These are phyloP conservation scores for Drosophila busckii DNA, from an alignment of 1,140 invertebrate species.

Conservation along the genomic window DNA sequence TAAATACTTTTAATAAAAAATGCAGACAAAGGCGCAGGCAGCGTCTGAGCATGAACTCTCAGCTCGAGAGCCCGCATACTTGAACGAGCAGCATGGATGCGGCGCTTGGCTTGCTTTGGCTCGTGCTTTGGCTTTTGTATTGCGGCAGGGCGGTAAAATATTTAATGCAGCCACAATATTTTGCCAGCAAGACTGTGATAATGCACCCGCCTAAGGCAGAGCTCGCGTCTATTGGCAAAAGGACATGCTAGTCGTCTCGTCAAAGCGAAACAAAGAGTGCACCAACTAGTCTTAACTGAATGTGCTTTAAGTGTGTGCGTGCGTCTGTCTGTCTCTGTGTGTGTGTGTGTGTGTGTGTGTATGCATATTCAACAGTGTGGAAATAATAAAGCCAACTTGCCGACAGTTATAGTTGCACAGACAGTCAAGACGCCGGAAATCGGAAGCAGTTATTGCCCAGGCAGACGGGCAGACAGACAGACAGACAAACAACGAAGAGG, in stretches of 20 bases:
- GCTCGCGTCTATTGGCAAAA: slow-evolving; percentile 29
- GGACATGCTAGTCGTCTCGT: slow-evolving; percentile 49
- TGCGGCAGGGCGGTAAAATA: slow-evolving; percentile 40
- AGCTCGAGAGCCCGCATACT: slow-evolving; percentile 23
- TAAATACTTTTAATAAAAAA: slow-evolving; percentile 70
- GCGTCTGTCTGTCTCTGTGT: background rate
- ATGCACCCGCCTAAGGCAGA: slow-evolving; percentile 41
- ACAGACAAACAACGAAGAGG: slow-evolving; percentile 1
- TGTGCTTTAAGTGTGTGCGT: background rate
- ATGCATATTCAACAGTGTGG: slow-evolving; percentile 74
- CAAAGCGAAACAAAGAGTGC: slow-evolving; percentile 46
- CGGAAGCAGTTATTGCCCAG: slow-evolving; percentile 62
- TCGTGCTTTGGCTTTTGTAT: slow-evolving; percentile 38
- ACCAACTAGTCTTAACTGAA: background rate
- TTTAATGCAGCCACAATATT: slow-evolving; percentile 71
- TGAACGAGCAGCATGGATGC: background rate
- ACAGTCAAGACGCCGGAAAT: slow-evolving; percentile 46
- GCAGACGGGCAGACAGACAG: slow-evolving; percentile 25
- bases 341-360: background rate
- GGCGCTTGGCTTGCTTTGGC: slow-evolving; percentile 24
- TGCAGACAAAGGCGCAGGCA: slow-evolving; percentile 55
- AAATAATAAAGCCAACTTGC: slow-evolving; percentile 76
- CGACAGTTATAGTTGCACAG: slow-evolving; percentile 66
- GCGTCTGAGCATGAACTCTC: slow-evolving; percentile 16
- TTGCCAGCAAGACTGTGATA: slow-evolving; percentile 51